Conservation (phyloP, 1,140 invertebrate species). For the Lucilia cuprina region DNA sequence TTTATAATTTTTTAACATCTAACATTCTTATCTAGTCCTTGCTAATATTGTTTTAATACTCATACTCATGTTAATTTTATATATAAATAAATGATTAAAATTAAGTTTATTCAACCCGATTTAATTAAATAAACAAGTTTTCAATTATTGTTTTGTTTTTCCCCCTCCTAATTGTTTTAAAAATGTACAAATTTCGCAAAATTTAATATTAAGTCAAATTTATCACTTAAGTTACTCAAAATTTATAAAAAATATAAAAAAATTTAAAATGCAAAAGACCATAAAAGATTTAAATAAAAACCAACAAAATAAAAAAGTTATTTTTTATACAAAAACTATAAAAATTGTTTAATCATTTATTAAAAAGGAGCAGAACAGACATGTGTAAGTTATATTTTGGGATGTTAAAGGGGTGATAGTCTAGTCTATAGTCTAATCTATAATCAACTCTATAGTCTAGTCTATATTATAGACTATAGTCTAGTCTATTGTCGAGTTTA, state of each 20-base stretch:
- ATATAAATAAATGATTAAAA: no score
- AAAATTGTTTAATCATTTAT: background rate
- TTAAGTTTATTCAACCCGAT: no score
- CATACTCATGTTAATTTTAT: background rate
- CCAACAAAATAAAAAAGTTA: background rate
- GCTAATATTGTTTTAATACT: no score
- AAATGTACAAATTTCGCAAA: constrained; percentile 17
- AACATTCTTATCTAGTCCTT: no score
- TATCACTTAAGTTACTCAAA: constrained; percentile 4
- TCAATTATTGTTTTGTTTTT: background rate
- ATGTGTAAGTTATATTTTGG: background rate
- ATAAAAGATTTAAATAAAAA: background rate
- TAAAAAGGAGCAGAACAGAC: no score
- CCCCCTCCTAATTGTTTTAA: background rate
- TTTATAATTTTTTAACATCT: no score
- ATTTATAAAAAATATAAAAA: background rate
- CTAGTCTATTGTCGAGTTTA: no score
- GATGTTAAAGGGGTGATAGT: no score
- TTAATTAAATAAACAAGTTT: background rate
- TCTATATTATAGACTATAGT: no score
- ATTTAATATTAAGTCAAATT: background rate
- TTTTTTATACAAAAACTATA: constrained; percentile 10
- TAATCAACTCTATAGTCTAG: no score
- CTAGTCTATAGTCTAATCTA: no score
- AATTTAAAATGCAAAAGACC: background rate